A percentile compares a stretch with the other conserved stretches of the same genome.
Evolutionary conservation across 2,888 invertebrate genomes (phyloP).

Genomic region (Nectonema munidae): DNA sequence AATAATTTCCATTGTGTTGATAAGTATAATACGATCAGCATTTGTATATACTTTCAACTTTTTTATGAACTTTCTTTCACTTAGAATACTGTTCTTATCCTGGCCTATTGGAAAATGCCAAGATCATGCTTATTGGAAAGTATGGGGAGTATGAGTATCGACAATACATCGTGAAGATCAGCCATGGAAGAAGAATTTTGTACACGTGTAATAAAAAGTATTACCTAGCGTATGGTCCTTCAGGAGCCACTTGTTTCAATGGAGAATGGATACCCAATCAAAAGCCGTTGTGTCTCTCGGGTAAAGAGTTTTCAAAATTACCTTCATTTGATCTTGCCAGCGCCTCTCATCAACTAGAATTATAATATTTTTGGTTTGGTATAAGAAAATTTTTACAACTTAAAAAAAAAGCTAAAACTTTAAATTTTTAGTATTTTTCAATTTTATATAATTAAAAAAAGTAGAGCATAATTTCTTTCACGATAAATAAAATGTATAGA

Average conservation of each 20-base stretch:
- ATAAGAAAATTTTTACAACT: too few relatives aligned
- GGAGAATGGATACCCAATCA: slow-evolving; percentile 1
- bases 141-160: slow-evolving; percentile 10
- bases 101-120: neutral
- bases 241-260: slow-evolving; percentile 7
- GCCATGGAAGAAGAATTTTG: slow-evolving; percentile 1
- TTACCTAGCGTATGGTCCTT: neutral
- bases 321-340: too few relatives aligned
- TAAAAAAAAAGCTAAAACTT: too few relatives aligned
- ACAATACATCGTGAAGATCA: slow-evolving; percentile 1
- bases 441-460: too few relatives aligned
- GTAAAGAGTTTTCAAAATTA: too few relatives aligned
- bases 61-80: too few relatives aligned
- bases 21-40: neutral
- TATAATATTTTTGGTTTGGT: too few relatives aligned
- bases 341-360: too few relatives aligned
- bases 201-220: slow-evolving; percentile 7
- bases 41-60: neutral
- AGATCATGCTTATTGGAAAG: neutral
- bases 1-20: neutral
- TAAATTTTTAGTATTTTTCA: too few relatives aligned
- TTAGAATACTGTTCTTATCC: neutral
- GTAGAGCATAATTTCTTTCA: too few relatives aligned
- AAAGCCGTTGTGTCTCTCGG: slow-evolving; percentile 7
- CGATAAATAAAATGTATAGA: too few relatives aligned